A percentile compares a stretch with the other conserved stretches of the same genome.
These are phyloP conservation scores for Cheilosia scutellata DNA, from an alignment of 2,888 invertebrate species.

Conservation along the genomic window DNA sequence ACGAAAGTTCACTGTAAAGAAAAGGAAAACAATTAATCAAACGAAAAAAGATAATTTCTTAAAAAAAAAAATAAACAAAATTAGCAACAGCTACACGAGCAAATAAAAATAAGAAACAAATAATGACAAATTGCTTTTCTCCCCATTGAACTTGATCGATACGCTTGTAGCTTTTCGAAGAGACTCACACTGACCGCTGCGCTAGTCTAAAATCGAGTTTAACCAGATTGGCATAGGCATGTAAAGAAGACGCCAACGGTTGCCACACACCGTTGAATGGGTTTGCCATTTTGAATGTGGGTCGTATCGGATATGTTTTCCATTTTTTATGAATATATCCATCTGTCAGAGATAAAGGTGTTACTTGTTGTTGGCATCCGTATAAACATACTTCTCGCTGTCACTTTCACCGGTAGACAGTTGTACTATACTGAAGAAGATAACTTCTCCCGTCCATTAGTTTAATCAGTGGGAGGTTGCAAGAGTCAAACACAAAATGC, in stretches of 20 bases:
- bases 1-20: slow-evolving; percentile 84
- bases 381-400: slow-evolving; percentile 44
- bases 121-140: slow-evolving; percentile 53
- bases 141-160: slow-evolving; percentile 71
- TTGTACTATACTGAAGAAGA: slow-evolving; percentile 7
- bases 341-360: slow-evolving; percentile 48
- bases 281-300: slow-evolving; percentile 71
- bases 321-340: slow-evolving; percentile 5
- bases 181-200: slow-evolving; percentile 26
- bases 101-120: background rate
- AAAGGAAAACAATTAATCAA: slow-evolving; percentile 64
- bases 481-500: slow-evolving; percentile 40
- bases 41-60: background rate
- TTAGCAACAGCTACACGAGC: background rate
- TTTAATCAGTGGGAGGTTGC: slow-evolving; percentile 39
- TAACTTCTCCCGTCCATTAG: slow-evolving; percentile 22
- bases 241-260: slow-evolving; percentile 27
- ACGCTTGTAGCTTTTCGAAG: slow-evolving; percentile 48
- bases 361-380: slow-evolving; percentile 27
- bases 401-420: slow-evolving; percentile 64
- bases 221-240: slow-evolving; percentile 41
- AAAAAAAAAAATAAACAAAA: slow-evolving; percentile 8
- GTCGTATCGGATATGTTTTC: slow-evolving; percentile 58
- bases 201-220: slow-evolving; percentile 50
- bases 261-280: slow-evolving; percentile 32